A percentile compares a stretch with the other conserved stretches of the same genome.
phyloP scores from a whole-genome alignment of 2,113 vertebrate species.

The Ovibos moschatus region DNA sequence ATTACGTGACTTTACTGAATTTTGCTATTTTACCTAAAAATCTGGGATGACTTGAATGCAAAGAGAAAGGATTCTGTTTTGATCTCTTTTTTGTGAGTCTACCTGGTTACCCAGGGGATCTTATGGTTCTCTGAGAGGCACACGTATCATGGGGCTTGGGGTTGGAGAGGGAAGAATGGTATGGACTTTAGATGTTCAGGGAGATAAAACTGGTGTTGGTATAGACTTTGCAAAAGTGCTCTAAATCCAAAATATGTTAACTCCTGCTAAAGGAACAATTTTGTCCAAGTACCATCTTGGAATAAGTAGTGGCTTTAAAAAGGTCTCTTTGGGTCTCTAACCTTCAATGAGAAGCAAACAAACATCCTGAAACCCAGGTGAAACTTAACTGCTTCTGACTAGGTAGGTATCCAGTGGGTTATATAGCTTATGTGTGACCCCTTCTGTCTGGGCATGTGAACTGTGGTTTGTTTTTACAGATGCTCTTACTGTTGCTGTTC shows the following conservation, averaged over 20 bases:
- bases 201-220: neutral
- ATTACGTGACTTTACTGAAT: neutral
- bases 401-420: neutral
- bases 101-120: neutral
- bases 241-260: neutral
- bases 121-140: neutral
- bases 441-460: neutral
- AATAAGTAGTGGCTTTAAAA: neutral
- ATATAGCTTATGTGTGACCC: neutral
- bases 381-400: neutral
- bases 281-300: neutral
- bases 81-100: neutral
- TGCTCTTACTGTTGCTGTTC: neutral
- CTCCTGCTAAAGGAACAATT: neutral
- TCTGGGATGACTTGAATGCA: neutral
- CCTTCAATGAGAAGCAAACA: neutral
- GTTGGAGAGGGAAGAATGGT: neutral
- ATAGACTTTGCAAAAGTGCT: neutral
- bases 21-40: neutral
- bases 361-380: neutral
- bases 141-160: neutral
- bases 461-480: neutral
- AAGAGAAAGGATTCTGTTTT: neutral
- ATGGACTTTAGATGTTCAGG: neutral
- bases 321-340: neutral